Percentiles rank a stretch among this genome's conserved stretches.
Evolutionary conservation across 2,888 invertebrate species (phyloP).

Genomic region (Yponomeuta malinellus): DNA sequence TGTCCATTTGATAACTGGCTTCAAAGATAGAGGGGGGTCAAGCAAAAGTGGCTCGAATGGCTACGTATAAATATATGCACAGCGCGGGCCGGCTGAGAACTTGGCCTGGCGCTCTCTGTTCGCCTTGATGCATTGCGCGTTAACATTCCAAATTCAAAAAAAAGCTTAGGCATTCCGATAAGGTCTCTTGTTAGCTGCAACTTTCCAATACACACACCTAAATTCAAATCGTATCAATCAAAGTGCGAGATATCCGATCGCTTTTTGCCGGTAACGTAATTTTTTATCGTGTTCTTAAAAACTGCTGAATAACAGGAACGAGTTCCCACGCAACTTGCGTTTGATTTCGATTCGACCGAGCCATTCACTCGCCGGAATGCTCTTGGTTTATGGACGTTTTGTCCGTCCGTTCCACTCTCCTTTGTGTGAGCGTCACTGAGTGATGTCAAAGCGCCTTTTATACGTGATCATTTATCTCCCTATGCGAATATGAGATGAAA

Average conservation of each 20-base stretch:
- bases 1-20: too few species aligned
- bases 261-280: not conserved
- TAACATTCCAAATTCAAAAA: too few species aligned
- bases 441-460: slow-evolving; percentile 40
- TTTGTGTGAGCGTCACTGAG: slow-evolving; percentile 21
- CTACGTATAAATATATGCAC: too few species aligned
- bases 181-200: too few species aligned
- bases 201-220: too few species aligned
- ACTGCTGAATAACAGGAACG: not conserved
- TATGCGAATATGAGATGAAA: slow-evolving; percentile 21
- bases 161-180: too few species aligned
- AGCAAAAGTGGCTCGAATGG: too few species aligned
- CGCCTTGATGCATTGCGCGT: too few species aligned
- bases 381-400: not conserved
- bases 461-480: slow-evolving; percentile 32
- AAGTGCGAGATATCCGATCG: not conserved
- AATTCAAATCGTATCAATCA: too few species aligned
- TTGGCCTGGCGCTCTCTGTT: too few species aligned
- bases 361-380: slow-evolving; percentile 1
- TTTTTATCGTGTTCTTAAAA: not conserved
- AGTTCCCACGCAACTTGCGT: slow-evolving; percentile 8
- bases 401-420: not conserved
- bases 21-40: too few species aligned
- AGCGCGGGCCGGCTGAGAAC: too few species aligned
- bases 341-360: not conserved